Base-by-base conservation (phyloP, 2,797 vertebrate species). In the Anabacerthia variegaticeps region DNA sequence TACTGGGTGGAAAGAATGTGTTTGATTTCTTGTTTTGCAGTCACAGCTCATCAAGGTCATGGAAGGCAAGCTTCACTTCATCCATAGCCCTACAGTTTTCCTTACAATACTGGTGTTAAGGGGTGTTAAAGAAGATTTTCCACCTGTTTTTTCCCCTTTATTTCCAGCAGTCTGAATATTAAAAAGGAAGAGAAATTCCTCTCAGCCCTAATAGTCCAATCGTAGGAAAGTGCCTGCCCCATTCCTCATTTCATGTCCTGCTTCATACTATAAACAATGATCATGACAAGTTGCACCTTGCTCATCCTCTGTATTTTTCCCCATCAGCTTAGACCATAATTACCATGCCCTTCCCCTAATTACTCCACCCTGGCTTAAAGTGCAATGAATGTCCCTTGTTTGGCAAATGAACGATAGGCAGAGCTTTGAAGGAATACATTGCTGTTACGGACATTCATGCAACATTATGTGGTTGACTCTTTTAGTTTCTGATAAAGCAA, bases 281-380 rank as follows among this genome's bases (percentile, higher is more conserved):
- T 94, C 65, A 79, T 89, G 83, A 85, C 63, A 85, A 85, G 78
- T 72, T 67, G 43, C 48, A 92, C 94, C 80, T 94, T 93, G 84
- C 56, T 83, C 0, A 0, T 76, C 71, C 30, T 82, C 86, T 95
- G 55, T 85, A 65, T 77, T 94, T 95, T 96, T 89, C 81, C 49
- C 68, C 77, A 77, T 95, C 83, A 56, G 88, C 78, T 93, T 94
- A 95, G 68, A 61, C 81, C 84, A 58, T 95, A 96, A 95, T 95
- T 84, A 52, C n/a, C 46, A 77, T 91, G 85, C 87, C 83, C 59
- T 94, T 67, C 71, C 92, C 71, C 55, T 95, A 67, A 91, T 95
- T 97, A 92, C 90, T 92, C 94, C 95, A 94, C 95, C 92, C 94
- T 87, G 71, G 67, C 86, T 96, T 96, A 93, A 85, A 71, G 63